Conservation (phyloP, 2,113 vertebrate genomes). For the Cynoglossus semilaevis region DNA sequence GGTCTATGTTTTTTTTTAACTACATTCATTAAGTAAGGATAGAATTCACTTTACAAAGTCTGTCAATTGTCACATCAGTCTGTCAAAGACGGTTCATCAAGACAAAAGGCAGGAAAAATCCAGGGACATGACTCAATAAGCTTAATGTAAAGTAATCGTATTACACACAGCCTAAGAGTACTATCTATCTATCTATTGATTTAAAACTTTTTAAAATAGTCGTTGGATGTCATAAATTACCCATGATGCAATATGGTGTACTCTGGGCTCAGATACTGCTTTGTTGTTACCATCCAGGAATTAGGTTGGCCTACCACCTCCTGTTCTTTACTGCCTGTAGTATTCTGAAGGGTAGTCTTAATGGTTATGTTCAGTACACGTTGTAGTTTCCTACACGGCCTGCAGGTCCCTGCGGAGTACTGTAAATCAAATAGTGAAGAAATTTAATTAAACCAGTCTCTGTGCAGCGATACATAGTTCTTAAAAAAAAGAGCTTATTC, state of each 20-base stretch:
- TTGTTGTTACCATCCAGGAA: constrained; percentile 39
- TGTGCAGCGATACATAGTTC: constrained; percentile 57
- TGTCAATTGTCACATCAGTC: constrained; percentile 11
- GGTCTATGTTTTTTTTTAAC: too few species aligned
- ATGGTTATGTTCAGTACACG: constrained; percentile 35
- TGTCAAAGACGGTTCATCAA: constrained; percentile 14
- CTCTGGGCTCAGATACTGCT: constrained; percentile 33
- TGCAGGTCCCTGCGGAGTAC: constrained; percentile 35
- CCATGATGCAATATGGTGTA: constrained; percentile 36
- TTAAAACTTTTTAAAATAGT: constrained; percentile 43
- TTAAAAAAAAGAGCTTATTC: constrained; percentile 53
- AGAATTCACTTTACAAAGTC: not conserved
- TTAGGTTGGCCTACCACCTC: constrained; percentile 21
- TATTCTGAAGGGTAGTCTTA: constrained; percentile 44
- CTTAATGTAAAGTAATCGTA: constrained; percentile 62
- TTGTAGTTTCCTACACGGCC: constrained; percentile 50
- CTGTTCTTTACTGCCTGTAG: constrained; percentile 41
- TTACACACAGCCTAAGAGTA: constrained; percentile 58
- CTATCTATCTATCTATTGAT: constrained; percentile 50
- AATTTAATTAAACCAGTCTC: constrained; percentile 63
- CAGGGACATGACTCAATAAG: constrained; percentile 60
- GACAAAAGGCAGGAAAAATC: constrained; percentile 19
- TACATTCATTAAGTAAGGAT: too few species aligned
- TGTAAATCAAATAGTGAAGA: constrained; percentile 65
- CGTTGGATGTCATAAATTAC: constrained; percentile 46